Conservation (phyloP, 2,888 invertebrate genomes). For the Matsumyia berberina region DNA sequence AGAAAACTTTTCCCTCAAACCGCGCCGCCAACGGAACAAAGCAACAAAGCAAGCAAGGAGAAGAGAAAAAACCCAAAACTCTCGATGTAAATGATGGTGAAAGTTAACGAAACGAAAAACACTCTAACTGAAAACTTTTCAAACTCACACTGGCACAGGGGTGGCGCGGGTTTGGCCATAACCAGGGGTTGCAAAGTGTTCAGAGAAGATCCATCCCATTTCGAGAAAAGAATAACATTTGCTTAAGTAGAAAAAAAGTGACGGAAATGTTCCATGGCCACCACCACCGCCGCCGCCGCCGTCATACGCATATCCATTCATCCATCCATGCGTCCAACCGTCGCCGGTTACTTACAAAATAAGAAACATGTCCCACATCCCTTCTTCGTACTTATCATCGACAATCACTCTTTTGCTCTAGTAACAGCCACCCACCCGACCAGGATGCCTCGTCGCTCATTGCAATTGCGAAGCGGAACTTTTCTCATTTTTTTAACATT, state of each 20-base stretch:
- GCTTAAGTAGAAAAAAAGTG: constrained; percentile 29
- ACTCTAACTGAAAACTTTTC: constrained; percentile 72
- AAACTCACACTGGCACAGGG: constrained; percentile 49
- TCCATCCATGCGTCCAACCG: constrained; percentile 32
- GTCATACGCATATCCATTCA: constrained; percentile 17
- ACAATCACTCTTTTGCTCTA: constrained; percentile 29
- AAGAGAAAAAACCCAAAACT: constrained; percentile 23
- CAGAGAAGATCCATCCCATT: constrained; percentile 37
- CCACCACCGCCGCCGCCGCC: not conserved
- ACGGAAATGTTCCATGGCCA: constrained; percentile 33
- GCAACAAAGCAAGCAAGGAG: constrained; percentile 3
- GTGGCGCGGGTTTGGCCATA: not conserved
- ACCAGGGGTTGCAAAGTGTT: constrained; percentile 16
- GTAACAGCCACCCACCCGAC: constrained; percentile 12
- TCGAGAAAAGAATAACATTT: constrained; percentile 43
- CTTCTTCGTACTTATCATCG: constrained; percentile 39
- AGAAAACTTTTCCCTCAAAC: constrained; percentile 57
- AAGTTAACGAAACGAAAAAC: constrained; percentile 72
- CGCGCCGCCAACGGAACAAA: constrained; percentile 12
- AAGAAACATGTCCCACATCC: constrained; percentile 26
- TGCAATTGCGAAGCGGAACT: constrained; percentile 41
- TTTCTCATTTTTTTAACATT: constrained; percentile 53
- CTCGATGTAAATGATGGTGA: constrained; percentile 72
- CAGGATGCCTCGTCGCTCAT: not conserved
- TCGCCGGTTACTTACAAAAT: constrained; percentile 12